Evolutionary conservation across 2,113 vertebrate genomes (phyloP), one percentile per base, ranked within the genome.

Genomic region (Xyliphius kryptos): DNA sequence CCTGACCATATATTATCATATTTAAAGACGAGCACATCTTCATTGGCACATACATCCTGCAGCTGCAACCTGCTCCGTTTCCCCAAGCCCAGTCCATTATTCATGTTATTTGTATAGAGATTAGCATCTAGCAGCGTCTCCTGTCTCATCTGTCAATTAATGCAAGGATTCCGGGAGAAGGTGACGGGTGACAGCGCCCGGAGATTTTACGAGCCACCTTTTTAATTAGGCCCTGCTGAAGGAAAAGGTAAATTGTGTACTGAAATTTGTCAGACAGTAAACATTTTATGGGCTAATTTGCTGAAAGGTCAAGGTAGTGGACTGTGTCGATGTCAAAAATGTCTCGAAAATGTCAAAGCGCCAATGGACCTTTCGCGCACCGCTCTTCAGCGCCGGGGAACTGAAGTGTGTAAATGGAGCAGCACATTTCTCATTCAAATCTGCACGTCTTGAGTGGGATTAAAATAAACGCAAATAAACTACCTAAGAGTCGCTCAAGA

Each of bases 231-330:
- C 61, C 43, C 73, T 75, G 80, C 75, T 32, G 3, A 38, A 71
- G 77, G 72, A 73, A 85, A 87, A 84, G 82, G 84, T 81, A 84
- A 82, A 68, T 79, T 77, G 76, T 61, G 81, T 74, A 75, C 65
- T 72, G 76, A 70, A 10, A 76, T 82, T 85, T 82, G 82, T 82
- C 74, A 37, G 72, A 66, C 79, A 70, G 83, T 85, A 79, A 86
- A 79, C 79, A 84, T 80, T 86, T 77, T 69, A 77, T 79, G 53
- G 72, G 77, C 85, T 85, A 86, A 86, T 88, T 86, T 86, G 85
- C 53, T 40, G 82, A 89, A 74, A 89, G 87, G 87, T 88, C 87
- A 81, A 86, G 81, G 80, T 83, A 71, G 82, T 61, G 66, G 83
- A 82, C 69, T 82, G 76, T 79, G 80, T 74, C 81, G 74, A 77